Base-by-base conservation (phyloP, 2,888 invertebrate genomes). In the Netelia fuscicornis region DNA sequence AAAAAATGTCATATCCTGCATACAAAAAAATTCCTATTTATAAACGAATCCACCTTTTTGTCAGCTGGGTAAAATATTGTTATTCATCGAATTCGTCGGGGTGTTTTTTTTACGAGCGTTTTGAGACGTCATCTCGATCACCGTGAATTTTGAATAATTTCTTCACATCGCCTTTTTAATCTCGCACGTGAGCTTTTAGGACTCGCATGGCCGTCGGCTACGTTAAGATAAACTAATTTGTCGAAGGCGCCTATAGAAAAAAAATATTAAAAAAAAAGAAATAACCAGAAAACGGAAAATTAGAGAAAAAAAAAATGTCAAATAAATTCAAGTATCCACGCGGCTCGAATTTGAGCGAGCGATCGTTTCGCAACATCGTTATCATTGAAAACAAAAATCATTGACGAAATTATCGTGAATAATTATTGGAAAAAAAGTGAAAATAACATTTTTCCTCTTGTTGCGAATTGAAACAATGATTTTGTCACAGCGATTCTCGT, bases 211-310 rank as follows among this genome's bases (percentile, higher is more conserved):
- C 70, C 82, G 79, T 85, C 79, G 85, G 82, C 76, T 82, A 71
- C 85, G 58, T 84, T 44, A 67, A 79, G 67, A 79, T 79, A 79
- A 82, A 76, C 85, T 85, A 82, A 72, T 82, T 67, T 67, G 68
- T 85, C 79, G 71, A 67, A 79, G 82, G 85, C 65, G 56, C 79
- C 70, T 85, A 85, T 58, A 58, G 8, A 72, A 56, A 75, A 65
- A 64, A 56, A 25, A 25, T 20, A 1, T 20, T 20, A 25, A 60
- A 60, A 60, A 13, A 56, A 20, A 20, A 37, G 0, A 37, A 37
- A 20, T 20, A 20, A 20, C 20, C 20, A 20, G 20, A 37, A 64
- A 56, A 71, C 17, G 48, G 13, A 58, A 58, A 17, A 42, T 20
- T 48, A 37, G 13, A 64, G 37, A 30, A 52, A 70, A 56, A 79